Conservation (phyloP, 2,797 vertebrate species). For the Pangasius krempfi region DNA sequence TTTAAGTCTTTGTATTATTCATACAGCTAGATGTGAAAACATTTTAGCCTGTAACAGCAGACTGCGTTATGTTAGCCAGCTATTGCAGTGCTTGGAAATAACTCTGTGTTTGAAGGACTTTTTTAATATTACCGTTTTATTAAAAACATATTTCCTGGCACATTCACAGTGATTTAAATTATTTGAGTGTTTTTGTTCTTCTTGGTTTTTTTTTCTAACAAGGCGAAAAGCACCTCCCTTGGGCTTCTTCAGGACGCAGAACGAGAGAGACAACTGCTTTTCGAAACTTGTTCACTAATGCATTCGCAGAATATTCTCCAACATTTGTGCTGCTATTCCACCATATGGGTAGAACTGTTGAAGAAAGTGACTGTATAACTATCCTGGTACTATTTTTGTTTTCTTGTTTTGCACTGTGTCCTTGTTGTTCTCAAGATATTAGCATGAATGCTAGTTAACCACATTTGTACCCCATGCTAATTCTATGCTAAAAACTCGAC, state of each 20-base stretch:
- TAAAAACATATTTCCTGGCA: slow-evolving; percentile 27
- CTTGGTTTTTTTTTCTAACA: neutral
- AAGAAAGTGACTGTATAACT: neutral
- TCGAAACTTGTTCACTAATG: neutral
- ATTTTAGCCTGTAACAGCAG: neutral
- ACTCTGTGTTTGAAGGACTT: slow-evolving; percentile 11
- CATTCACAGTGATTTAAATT: neutral
- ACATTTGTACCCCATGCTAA: neutral
- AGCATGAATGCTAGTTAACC: neutral
- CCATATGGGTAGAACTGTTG: neutral
- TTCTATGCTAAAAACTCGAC: neutral
- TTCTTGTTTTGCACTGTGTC: too few relatives aligned
- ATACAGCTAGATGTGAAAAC: slow-evolving; percentile 9
- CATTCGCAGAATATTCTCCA: neutral
- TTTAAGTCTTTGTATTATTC: slow-evolving; percentile 25
- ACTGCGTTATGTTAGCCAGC: neutral
- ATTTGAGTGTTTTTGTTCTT: neutral
- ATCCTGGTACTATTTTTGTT: neutral
- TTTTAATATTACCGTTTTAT: neutral
- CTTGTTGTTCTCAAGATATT: neutral
- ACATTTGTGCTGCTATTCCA: neutral
- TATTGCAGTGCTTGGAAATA: neutral
- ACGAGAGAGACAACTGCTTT: neutral
- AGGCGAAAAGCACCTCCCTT: neutral
- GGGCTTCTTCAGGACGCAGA: neutral